Evolutionary conservation across 2,113 vertebrate species (phyloP), one percentile per base, ranked within the genome.

Genomic region (Sebastes schlegelii): DNA sequence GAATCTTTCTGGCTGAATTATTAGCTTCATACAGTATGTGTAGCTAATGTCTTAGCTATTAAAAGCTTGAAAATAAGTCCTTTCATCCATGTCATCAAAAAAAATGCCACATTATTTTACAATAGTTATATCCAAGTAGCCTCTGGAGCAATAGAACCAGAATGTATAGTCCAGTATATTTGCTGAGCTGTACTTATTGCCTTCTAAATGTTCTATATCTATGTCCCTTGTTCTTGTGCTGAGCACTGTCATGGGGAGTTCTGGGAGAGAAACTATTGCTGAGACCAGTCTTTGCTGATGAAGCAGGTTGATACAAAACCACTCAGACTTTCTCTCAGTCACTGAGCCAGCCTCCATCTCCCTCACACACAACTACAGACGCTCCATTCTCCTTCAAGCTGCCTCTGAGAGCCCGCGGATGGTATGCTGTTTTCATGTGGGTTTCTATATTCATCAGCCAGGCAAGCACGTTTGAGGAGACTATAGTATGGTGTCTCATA

Each of bases 241-340:
- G 45, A 67, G 45, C 11, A 8, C 21, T 62, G 57, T 49, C 21
- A 62, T 51, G 55, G 23, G 26, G 16, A 48, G 9, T 51, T 51
- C 23, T 14, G 34, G 10, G 21, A n/a, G 58, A 54, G 34, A 77
- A 45, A 57, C 42, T 23, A 7, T 13, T 66, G 11, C 23, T 52
- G 7, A 63, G 45, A 52, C 34, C 21, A 13, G n/a, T 54, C 46
- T 54, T 60, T 4, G 4, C 79, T 61, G 79, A 52, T 40, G 19
- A 66, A 21, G 42, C 79, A 40, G 60, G 51, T 49, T 64, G 49
- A 74, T 46, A 63, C 11, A 43, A 72, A 72, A 48, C n/a, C 75
- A 34, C 34, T 34, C 34, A 34, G 34, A 34, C 34, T 34, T 34
- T 58, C 60, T 65, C 57, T 77, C 34, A 46, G 48, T 62, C 62